Evolutionary conservation across 2,888 invertebrate genomes (phyloP).

Genomic region (Julus scandinavius): DNA sequence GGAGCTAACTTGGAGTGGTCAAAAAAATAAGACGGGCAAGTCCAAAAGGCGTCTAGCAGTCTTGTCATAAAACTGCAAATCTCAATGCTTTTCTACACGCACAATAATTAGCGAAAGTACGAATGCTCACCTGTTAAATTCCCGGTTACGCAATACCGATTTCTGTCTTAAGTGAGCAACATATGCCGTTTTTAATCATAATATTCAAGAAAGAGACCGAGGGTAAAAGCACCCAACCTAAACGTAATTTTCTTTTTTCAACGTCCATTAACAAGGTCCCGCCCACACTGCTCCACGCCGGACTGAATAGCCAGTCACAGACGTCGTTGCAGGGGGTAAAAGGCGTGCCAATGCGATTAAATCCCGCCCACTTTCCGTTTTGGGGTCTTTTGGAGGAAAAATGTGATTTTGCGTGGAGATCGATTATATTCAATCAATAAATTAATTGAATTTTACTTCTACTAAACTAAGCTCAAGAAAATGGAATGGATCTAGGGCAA

Average conservation of each 20-base stretch:
- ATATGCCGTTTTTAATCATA: background rate
- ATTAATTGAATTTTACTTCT: background rate
- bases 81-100: background rate
- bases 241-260: background rate
- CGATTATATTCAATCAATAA: background rate
- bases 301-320: background rate
- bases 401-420: background rate
- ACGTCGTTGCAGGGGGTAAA: background rate
- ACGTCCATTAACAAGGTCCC: conserved; percentile 8
- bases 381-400: background rate
- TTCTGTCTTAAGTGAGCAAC: background rate
- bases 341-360: background rate
- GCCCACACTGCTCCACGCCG: background rate
- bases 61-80: conserved; percentile 4
- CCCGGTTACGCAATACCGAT: background rate
- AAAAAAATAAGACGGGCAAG: background rate
- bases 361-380: background rate
- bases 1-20: background rate
- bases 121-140: background rate
- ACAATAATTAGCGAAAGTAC: background rate
- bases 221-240: background rate
- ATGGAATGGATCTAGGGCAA: background rate
- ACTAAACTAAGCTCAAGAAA: background rate
- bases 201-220: background rate
- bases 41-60: background rate